These are phyloP conservation scores for Phania funesta DNA, from an alignment of 2,888 invertebrate species.

Conservation along the genomic window DNA sequence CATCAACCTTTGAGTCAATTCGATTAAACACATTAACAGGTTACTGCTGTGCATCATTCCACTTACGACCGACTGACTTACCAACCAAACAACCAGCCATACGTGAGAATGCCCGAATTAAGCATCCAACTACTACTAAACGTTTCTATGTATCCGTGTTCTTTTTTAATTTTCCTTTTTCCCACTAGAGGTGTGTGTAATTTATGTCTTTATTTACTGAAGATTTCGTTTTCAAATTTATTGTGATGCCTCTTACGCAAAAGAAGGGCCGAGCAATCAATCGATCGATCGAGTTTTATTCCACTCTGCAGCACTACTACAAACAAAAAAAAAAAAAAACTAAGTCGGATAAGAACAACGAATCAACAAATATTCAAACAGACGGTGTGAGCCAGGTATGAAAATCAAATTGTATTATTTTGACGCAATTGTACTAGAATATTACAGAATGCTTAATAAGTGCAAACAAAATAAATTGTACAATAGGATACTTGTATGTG, in stretches of 20 bases:
- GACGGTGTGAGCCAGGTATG: background rate
- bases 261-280: constrained; percentile 69
- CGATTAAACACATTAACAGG: constrained; percentile 56
- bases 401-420: too few relatives aligned
- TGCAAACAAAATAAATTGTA: too few relatives aligned
- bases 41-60: constrained; percentile 53
- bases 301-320: background rate
- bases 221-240: constrained; percentile 80
- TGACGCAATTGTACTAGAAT: too few relatives aligned
- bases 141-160: constrained; percentile 9
- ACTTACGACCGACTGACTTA: constrained; percentile 44
- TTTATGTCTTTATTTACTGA: constrained; percentile 80
- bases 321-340: too few relatives aligned
- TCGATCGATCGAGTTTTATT: constrained; percentile 59
- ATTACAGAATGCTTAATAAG: too few relatives aligned
- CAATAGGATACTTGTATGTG: too few relatives aligned
- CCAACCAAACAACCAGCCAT: background rate
- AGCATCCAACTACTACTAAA: constrained; percentile 10
- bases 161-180: constrained; percentile 58
- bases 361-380: background rate
- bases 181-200: constrained; percentile 77
- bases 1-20: constrained; percentile 43
- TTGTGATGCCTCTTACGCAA: constrained; percentile 78
- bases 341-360: background rate
- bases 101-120: constrained; percentile 7